A percentile compares a stretch with the other conserved stretches of the same genome.
These are phyloP conservation scores for Heliocidaris erythrogramma DNA, from an alignment of 35 echinoderm and acorn worm genomes.

Conservation along the genomic window DNA sequence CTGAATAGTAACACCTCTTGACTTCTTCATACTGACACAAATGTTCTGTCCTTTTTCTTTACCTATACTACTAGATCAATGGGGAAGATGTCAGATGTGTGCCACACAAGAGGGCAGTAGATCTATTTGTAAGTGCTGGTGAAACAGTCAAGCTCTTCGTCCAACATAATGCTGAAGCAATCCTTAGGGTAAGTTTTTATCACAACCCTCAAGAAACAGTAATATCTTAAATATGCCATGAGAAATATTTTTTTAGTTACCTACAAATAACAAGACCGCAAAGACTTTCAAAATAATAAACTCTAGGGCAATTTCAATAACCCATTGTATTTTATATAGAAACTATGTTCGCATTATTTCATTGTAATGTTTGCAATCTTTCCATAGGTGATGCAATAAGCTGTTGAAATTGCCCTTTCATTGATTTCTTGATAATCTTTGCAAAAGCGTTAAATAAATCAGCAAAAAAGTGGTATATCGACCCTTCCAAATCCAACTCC, in stretches of 20 bases:
- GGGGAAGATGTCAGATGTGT: slow-evolving; percentile 71
- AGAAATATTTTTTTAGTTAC: not conserved
- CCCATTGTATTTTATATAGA: no score
- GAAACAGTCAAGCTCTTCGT: slow-evolving; percentile 81
- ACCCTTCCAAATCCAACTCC: no score
- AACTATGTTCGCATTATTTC: no score
- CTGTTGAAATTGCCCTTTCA: no score
- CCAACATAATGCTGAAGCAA: slow-evolving; percentile 81
- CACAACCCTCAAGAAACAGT: not conserved
- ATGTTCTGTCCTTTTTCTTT: not conserved
- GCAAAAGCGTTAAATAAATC: no score
- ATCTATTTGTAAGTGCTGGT: slow-evolving; percentile 84
- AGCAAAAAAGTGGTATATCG: no score
- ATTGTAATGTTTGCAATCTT: no score
- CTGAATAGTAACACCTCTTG: no score
- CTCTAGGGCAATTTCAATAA: not conserved
- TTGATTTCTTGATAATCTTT: no score
- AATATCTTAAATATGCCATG: not conserved
- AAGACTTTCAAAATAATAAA: not conserved
- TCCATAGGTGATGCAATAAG: no score
- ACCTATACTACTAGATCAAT: slow-evolving; percentile 86
- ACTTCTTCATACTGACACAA: no score
- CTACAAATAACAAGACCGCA: not conserved
- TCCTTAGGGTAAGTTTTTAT: slow-evolving; percentile 60
- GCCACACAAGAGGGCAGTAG: slow-evolving; percentile 82